Evolutionary conservation across 2,888 invertebrate genomes (phyloP).

Genomic region (Drosophila leonis): DNA sequence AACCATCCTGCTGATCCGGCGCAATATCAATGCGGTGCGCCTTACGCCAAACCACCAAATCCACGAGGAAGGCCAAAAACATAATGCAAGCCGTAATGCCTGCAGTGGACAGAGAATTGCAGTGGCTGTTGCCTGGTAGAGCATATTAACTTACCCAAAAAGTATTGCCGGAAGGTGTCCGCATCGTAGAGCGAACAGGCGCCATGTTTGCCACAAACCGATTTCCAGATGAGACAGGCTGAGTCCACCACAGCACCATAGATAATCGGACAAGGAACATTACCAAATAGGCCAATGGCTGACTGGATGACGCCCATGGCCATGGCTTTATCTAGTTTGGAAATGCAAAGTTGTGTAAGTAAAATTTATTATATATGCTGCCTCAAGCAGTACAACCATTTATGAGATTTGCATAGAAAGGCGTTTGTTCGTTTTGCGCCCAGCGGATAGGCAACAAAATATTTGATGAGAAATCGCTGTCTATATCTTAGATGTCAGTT

Average conservation of each 20-base stretch:
- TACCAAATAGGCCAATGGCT: slow-evolving; percentile 96
- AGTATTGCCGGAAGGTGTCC: slow-evolving; percentile 92
- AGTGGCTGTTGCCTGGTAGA: no score
- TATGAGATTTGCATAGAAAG: slow-evolving; percentile 2
- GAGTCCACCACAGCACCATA: slow-evolving; percentile 97
- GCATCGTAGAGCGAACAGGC: slow-evolving; percentile 96
- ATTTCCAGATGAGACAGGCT: slow-evolving; percentile 95
- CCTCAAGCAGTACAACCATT: no score
- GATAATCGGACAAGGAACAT: slow-evolving; percentile 97
- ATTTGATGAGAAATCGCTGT: no score
- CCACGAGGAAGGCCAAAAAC: slow-evolving; percentile 94
- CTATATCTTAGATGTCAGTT: background rate
- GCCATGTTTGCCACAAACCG: slow-evolving; percentile 91
- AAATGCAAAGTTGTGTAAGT: background rate
- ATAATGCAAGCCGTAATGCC: slow-evolving; percentile 94
- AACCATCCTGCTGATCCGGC: slow-evolving; percentile 84
- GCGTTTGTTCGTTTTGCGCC: background rate
- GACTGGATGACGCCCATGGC: slow-evolving; percentile 97
- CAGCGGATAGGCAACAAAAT: background rate
- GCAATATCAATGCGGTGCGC: slow-evolving; percentile 92
- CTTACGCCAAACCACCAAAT: slow-evolving; percentile 95
- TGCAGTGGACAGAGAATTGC: slow-evolving; percentile 82
- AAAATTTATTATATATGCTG: no score
- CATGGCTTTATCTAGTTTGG: slow-evolving; percentile 93
- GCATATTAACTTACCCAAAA: slow-evolving; percentile 88